These are phyloP conservation scores for Arizona elegans DNA, from an alignment of 2,113 vertebrate species.

Conservation along the genomic window DNA sequence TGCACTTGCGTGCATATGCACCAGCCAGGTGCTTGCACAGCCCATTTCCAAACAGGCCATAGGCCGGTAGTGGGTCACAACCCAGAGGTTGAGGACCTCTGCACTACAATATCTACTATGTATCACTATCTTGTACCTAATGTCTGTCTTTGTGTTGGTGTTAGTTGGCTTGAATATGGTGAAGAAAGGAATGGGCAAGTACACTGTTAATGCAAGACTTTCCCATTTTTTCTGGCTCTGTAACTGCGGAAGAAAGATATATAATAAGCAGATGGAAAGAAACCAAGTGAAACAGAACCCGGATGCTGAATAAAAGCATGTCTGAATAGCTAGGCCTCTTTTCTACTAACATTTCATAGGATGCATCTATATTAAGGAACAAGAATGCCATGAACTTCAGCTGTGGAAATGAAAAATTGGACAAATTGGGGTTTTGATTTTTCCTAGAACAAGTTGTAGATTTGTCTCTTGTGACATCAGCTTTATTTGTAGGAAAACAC, in stretches of 20 bases:
- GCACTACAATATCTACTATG: background rate
- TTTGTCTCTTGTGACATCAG: background rate
- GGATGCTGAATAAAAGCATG: slow-evolving; percentile 7
- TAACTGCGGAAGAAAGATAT: slow-evolving; percentile 41
- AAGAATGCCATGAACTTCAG: background rate
- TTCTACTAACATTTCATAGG: background rate
- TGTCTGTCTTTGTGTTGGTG: background rate
- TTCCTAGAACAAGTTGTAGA: background rate
- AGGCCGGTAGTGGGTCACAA: background rate
- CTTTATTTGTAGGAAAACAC: background rate
- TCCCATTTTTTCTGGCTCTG: slow-evolving; percentile 40
- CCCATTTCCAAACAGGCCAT: too few species aligned
- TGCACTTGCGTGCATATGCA: too few species aligned
- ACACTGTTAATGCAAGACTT: background rate
- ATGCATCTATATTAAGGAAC: background rate
- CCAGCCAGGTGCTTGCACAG: too few species aligned
- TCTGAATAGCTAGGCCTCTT: background rate
- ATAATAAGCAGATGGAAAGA: slow-evolving; percentile 6
- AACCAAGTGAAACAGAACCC: slow-evolving; percentile 14
- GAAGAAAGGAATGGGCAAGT: background rate
- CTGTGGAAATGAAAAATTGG: background rate
- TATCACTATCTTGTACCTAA: background rate
- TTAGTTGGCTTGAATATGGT: background rate
- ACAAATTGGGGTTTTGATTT: background rate
- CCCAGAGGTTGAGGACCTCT: background rate